Evolutionary conservation across 1,140 invertebrate species (phyloP), one percentile per base, ranked within the genome.

Genomic region (Caerostris extrusa): DNA sequence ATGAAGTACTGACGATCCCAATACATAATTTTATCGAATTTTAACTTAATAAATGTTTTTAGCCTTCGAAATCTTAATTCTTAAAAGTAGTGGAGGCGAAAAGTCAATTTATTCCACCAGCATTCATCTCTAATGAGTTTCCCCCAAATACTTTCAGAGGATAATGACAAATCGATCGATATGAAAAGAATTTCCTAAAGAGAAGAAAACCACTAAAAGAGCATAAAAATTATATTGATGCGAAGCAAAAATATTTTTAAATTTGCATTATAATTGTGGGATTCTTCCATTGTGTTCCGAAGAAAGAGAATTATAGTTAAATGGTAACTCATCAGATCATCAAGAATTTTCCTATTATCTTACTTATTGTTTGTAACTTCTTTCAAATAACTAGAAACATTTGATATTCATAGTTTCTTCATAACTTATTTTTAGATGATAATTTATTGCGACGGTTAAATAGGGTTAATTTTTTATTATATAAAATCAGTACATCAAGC

Each of bases 61-160:
- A 50, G 19, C 71, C 8, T 12, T 77, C 19, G 14, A 12, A 50
- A 50, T 50, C 19, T 5, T 77, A 77, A 77, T 77, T 77, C 50
- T 77, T 34, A 50, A 77, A 77, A 77, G 53, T 77, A 50, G 10
- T 34, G 34, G 53, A 50, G 34, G 19, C 71, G 34, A 77, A 77
- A 77, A 77, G 71, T 77, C 71, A 77, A 77, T 77, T 77, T 77
- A 77, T 77, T 77, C 50, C 34, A 50, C 71, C 19, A 12, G 71
- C 71, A 77, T 77, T 77, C 71, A 77, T 77, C 71, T 50, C 34
- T 77, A 77, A 77, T 77, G 71, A 77, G 50, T 77, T 77, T 77
- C 34, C 53, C 71, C 53, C 71, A 77, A 77, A 77, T 77, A 77
- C 8, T 77, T 77, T 50, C 71, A 12, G 34, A 77, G 10, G 34